Evolutionary conservation across 2,797 vertebrate genomes (phyloP).

Genomic region (Helicolenus hilgendorfi): DNA sequence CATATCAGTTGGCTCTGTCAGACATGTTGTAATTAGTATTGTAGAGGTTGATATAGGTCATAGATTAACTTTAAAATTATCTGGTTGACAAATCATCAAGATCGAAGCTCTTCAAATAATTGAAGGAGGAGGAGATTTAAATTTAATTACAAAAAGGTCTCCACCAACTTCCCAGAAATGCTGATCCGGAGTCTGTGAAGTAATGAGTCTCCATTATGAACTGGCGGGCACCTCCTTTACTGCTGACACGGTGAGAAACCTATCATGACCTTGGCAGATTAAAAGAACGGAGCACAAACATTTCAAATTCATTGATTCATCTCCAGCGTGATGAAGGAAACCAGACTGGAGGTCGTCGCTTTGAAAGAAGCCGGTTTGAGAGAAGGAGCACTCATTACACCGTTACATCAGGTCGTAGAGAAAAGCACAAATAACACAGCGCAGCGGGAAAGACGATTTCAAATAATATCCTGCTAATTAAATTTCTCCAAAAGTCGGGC

Average conservation of each 20-base stretch:
- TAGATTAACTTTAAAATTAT: conserved; percentile 20
- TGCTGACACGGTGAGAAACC: conserved; percentile 65
- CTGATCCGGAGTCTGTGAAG: conserved; percentile 55
- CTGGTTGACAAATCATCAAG: conserved; percentile 12
- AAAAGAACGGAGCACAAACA: conserved; percentile 64
- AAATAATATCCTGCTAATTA: conserved; percentile 73
- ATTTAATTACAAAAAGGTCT: conserved; percentile 51
- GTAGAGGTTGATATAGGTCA: not conserved
- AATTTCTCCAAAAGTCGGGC: conserved; percentile 36
- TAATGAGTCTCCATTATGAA: conserved; percentile 65
- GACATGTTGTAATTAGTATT: not conserved
- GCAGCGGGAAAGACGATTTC: conserved; percentile 49
- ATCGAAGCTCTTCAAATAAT: conserved; percentile 25
- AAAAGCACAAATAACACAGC: conserved; percentile 42
- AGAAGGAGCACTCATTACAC: not conserved
- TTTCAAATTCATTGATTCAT: conserved; percentile 49
- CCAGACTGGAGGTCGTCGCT: conserved; percentile 5
- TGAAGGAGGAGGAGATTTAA: conserved; percentile 45
- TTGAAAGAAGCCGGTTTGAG: not conserved
- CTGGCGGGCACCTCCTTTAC: conserved; percentile 20
- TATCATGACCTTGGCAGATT: conserved; percentile 64
- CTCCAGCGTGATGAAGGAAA: conserved; percentile 39
- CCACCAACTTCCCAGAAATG: conserved; percentile 36
- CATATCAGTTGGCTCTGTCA: not conserved
- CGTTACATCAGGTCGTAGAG: not conserved